phyloP scores from a whole-genome alignment of 2,113 vertebrate genomes.

The Sorex araneus region DNA sequence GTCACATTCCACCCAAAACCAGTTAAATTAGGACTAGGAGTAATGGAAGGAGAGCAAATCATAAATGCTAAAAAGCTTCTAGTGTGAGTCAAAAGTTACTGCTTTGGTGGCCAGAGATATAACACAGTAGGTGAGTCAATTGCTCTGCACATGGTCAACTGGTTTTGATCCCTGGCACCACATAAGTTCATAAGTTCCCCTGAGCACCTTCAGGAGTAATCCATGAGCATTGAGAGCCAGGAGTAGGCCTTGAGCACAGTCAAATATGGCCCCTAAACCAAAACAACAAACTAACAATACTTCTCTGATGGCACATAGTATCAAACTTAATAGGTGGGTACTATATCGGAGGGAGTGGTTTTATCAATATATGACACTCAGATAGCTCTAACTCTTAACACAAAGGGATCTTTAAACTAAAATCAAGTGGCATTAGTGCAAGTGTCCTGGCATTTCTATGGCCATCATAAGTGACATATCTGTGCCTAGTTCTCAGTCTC shows the following conservation, averaged over 20 bases:
- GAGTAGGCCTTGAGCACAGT: too few relatives aligned
- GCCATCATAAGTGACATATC: constrained; percentile 87
- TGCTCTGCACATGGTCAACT: too few relatives aligned
- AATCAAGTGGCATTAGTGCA: constrained; percentile 86
- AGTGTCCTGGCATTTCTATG: constrained; percentile 84
- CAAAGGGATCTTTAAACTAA: constrained; percentile 85
- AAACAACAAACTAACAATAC: too few relatives aligned
- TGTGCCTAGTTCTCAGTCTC: constrained; percentile 79
- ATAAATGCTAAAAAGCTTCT: background rate
- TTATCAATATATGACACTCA: constrained; percentile 6
- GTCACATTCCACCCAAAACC: background rate
- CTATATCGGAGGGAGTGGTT: fast-evolving
- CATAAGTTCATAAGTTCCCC: too few relatives aligned
- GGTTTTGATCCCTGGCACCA: too few relatives aligned
- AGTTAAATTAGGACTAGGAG: background rate
- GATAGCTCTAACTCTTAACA: constrained; percentile 53
- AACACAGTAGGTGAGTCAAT: too few relatives aligned
- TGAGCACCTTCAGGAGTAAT: too few relatives aligned
- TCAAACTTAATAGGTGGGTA: too few relatives aligned
- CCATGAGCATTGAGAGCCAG: too few relatives aligned
- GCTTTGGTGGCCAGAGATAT: background rate
- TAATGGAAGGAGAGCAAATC: background rate
- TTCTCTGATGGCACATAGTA: too few relatives aligned
- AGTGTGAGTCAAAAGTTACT: background rate
- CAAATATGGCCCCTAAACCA: too few relatives aligned